phyloP scores from a whole-genome alignment of 2,113 vertebrate genomes.

The Proteles cristata region DNA sequence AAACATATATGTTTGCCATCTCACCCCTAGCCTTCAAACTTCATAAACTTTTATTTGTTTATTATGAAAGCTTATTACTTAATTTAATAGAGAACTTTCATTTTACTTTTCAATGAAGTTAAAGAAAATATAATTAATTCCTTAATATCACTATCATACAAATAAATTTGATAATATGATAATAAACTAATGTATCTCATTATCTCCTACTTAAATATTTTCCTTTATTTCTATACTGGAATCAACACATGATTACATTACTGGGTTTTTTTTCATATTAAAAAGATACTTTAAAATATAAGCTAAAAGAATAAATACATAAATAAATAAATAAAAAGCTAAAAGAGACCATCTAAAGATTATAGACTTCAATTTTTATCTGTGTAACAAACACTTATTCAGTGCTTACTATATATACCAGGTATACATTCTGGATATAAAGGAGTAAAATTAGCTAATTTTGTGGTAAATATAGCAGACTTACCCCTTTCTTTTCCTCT shows the following conservation, averaged over 20 bases:
- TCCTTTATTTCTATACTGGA: conserved; percentile 12
- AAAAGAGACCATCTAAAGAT: background rate
- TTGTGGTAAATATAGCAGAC: background rate
- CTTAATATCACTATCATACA: conserved; percentile 24
- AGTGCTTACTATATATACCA: background rate
- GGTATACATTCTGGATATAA: background rate
- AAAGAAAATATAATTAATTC: conserved; percentile 28
- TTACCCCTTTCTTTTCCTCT: background rate
- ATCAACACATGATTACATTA: background rate
- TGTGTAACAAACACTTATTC: background rate
- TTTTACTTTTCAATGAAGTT: background rate
- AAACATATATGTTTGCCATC: background rate
- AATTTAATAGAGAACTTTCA: conserved; percentile 22
- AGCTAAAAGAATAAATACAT: background rate
- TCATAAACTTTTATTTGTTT: background rate
- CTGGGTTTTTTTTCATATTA: background rate
- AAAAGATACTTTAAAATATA: conserved; percentile 14
- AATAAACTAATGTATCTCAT: background rate
- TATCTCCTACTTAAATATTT: conserved; percentile 17
- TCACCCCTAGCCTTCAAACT: background rate
- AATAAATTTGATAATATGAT: conserved; percentile 8
- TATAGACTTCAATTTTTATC: background rate
- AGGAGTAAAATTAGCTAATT: background rate
- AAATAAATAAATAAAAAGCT: background rate
- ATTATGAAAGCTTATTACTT: background rate